Conservation (phyloP, 2,113 vertebrate species). For the Accipiter virgatus region DNA sequence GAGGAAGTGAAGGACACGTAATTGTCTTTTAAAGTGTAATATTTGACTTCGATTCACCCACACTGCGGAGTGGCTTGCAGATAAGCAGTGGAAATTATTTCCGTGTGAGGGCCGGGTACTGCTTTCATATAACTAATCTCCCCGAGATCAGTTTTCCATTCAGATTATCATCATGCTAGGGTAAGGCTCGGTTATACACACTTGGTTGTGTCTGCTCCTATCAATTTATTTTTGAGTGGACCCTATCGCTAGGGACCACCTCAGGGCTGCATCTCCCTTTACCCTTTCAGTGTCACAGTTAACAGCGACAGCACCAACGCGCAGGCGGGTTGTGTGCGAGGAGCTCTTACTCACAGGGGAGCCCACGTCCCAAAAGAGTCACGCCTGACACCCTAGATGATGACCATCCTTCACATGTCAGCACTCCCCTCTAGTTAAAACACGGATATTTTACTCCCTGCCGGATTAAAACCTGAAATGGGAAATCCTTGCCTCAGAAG, state of each 20-base stretch:
- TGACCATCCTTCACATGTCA: background rate
- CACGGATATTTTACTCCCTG: background rate
- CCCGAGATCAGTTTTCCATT: background rate
- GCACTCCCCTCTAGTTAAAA: background rate
- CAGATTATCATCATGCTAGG: background rate
- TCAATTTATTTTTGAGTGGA: background rate
- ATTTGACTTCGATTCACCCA: slow-evolving; percentile 1
- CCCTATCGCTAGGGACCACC: background rate
- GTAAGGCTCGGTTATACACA: background rate
- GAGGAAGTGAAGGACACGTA: slow-evolving; percentile 23
- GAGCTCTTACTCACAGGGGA: background rate
- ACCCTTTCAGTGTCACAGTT: background rate
- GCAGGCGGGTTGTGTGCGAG: background rate
- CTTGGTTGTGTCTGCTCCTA: background rate
- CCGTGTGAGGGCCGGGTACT: background rate
- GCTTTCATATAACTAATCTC: background rate
- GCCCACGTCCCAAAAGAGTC: background rate
- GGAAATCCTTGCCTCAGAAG: background rate
- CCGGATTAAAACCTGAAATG: background rate
- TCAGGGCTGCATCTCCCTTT: background rate
- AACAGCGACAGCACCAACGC: background rate
- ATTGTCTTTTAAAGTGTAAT: slow-evolving; percentile 49
- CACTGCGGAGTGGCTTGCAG: background rate
- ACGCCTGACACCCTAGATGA: background rate
- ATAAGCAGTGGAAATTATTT: slow-evolving; percentile 2